These are phyloP conservation scores for Eristalinus sepulchralis DNA, from an alignment of 2,888 invertebrate genomes.

Conservation along the genomic window DNA sequence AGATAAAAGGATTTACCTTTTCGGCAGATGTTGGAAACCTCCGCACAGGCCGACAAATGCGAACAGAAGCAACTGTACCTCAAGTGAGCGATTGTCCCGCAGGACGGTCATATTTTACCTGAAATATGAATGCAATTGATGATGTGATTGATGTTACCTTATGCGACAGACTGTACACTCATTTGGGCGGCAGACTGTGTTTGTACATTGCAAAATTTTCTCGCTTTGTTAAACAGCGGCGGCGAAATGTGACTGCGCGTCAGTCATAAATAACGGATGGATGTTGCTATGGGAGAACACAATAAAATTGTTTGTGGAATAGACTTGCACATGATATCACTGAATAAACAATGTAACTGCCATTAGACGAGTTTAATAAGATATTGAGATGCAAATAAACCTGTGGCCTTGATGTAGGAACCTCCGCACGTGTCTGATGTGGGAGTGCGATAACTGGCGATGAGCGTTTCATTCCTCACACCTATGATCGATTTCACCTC, in stretches of 20 bases:
- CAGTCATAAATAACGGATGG: not conserved
- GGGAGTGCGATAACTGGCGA: no score
- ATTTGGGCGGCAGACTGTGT: not conserved
- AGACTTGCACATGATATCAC: not conserved
- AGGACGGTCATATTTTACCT: not conserved
- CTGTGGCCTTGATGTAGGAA: not conserved
- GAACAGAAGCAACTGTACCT: not conserved
- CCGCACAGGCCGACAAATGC: not conserved
- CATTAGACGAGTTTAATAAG: not conserved
- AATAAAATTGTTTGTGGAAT: not conserved
- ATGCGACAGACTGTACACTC: not conserved
- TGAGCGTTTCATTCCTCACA: no score
- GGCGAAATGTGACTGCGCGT: not conserved
- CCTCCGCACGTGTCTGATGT: not conserved
- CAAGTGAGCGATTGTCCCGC: not conserved
- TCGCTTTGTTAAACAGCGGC: not conserved
- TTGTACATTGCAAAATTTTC: not conserved
- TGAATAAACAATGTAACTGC: not conserved
- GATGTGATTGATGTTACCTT: not conserved
- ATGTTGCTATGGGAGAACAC: not conserved
- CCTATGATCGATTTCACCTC: no score
- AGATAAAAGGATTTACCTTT: not conserved
- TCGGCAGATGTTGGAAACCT: not conserved
- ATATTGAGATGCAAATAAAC: not conserved
- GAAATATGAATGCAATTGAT: not conserved